These are phyloP conservation scores for Lerista edwardsae DNA, from an alignment of 2,797 vertebrate genomes.

Conservation along the genomic window DNA sequence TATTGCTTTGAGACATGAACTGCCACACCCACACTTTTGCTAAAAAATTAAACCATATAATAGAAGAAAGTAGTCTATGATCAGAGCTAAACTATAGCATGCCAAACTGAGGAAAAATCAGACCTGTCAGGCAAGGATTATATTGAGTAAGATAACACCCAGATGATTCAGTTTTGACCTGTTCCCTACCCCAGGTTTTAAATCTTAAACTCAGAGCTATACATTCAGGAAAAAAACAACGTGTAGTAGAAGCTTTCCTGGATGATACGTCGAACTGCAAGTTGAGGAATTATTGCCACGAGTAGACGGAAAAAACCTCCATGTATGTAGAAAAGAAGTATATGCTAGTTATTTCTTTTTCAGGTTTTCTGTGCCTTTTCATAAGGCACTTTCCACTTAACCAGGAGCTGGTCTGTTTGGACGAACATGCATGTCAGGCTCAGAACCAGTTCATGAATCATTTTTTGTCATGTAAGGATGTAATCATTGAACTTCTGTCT, in stretches of 20 bases:
- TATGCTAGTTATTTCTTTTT: background rate
- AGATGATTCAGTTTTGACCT: background rate
- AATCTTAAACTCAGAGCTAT: background rate
- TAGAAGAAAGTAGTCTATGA: background rate
- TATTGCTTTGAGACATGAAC: background rate
- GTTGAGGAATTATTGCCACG: background rate
- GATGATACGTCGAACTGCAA: background rate
- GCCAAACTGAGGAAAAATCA: background rate
- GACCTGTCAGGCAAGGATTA: background rate
- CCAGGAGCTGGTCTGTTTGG: too few species aligned
- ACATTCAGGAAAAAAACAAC: background rate
- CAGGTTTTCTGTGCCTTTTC: too few species aligned
- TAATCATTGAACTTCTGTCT: too few species aligned
- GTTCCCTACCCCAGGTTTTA: background rate
- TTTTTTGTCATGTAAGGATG: too few species aligned
- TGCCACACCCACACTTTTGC: constrained; percentile 2
- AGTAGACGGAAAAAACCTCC: background rate
- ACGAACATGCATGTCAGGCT: too few species aligned
- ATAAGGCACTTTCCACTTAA: too few species aligned
- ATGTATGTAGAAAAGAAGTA: background rate
- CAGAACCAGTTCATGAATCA: too few species aligned
- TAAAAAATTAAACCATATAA: background rate
- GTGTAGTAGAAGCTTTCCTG: background rate
- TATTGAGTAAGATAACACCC: background rate
- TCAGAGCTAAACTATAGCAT: constrained; percentile 11